phyloP scores from a whole-genome alignment of 1,140 invertebrate species.

The Conus ventricosus region DNA sequence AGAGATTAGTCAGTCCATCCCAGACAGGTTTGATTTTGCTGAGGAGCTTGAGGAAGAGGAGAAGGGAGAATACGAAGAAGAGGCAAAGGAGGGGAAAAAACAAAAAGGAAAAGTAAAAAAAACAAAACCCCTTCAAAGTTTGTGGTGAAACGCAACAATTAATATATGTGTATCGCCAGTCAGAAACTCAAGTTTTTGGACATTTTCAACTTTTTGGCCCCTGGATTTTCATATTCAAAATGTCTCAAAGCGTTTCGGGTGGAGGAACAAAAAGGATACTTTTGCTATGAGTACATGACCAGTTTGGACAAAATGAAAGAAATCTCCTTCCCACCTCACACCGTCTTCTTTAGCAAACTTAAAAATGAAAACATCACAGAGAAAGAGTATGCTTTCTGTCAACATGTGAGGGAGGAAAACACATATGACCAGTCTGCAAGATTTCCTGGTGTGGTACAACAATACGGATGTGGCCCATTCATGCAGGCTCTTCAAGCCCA shows the following conservation, averaged over 20 bases:
- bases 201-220: conserved; percentile 44
- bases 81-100: not conserved
- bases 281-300: too few species aligned
- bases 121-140: conserved; percentile 25
- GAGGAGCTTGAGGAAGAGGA: too few species aligned
- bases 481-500: conserved; percentile 44
- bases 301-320: conserved; percentile 27
- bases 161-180: conserved; percentile 31
- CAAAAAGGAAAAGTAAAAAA: not conserved
- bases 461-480: conserved; percentile 43
- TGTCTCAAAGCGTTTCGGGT: too few species aligned
- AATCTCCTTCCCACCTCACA: conserved; percentile 36
- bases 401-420: not conserved
- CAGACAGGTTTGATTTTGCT: too few species aligned
- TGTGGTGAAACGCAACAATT: conserved; percentile 34
- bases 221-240: conserved; percentile 30
- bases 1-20: too few species aligned
- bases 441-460: conserved; percentile 55
- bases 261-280: too few species aligned
- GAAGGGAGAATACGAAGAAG: not conserved
- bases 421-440: conserved; percentile 40
- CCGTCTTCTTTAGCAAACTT: too few species aligned
- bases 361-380: too few species aligned
- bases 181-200: conserved; percentile 46
- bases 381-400: too few species aligned